Evolutionary conservation across 2,888 invertebrate species (phyloP).

Genomic region (Endotricha flammealis): DNA sequence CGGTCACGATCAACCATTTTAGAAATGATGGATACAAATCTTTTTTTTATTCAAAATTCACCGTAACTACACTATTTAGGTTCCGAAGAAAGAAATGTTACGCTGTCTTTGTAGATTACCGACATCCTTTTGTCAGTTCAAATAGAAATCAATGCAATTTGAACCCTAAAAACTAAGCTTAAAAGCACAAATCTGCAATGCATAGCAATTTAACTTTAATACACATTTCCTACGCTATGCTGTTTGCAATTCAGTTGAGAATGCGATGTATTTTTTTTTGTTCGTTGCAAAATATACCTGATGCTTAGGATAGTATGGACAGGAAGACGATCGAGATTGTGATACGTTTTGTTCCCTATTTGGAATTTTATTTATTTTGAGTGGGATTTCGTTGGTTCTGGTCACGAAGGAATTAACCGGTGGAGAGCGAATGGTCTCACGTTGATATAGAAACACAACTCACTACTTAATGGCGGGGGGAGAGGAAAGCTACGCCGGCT

Average conservation of each 20-base stretch:
- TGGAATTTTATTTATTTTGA: too few species aligned
- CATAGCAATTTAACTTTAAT: neutral
- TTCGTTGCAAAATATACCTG: neutral
- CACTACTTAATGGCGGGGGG: too few species aligned
- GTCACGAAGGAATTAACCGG: too few species aligned
- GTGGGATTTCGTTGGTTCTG: too few species aligned
- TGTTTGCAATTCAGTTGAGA: neutral
- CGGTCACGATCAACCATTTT: too few species aligned
- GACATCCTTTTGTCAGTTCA: conserved; percentile 29
- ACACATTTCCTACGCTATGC: neutral
- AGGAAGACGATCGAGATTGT: neutral
- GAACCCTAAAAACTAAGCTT: conserved; percentile 31
- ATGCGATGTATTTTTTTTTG: neutral
- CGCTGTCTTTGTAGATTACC: conserved; percentile 46
- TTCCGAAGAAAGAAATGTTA: conserved; percentile 13
- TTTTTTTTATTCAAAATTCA: conserved; percentile 23
- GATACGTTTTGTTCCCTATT: too few species aligned
- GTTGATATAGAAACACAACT: too few species aligned
- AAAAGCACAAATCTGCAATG: conserved; percentile 31
- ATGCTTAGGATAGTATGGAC: neutral
- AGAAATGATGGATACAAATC: neutral
- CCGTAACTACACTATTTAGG: conserved; percentile 33
- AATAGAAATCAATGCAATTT: conserved; percentile 29
- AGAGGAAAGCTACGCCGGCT: too few species aligned
- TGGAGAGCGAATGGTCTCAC: too few species aligned